Percentiles rank a stretch among this genome's conserved stretches.
These are phyloP conservation scores for Coelopa pilipes DNA, from an alignment of 2,888 invertebrate species.

Conservation along the genomic window DNA sequence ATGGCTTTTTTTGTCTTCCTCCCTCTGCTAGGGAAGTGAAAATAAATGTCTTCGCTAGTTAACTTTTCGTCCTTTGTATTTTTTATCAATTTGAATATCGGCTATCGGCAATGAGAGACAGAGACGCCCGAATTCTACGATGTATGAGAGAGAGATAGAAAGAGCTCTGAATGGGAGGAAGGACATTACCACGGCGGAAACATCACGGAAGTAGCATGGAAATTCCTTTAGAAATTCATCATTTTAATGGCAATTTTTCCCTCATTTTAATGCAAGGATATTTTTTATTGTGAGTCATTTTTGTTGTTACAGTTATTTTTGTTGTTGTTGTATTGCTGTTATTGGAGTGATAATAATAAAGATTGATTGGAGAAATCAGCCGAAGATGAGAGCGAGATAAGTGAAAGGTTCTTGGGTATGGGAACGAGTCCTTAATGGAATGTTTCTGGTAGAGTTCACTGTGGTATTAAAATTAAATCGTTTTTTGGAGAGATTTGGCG, in stretches of 20 bases:
- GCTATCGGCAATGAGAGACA: constrained; percentile 48
- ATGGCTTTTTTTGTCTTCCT: constrained; percentile 1
- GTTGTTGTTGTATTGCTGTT: constrained; percentile 49
- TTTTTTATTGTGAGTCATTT: background rate
- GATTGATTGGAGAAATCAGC: constrained; percentile 61
- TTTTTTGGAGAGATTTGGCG: too few relatives aligned
- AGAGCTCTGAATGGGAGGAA: too few relatives aligned
- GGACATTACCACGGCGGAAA: too few relatives aligned
- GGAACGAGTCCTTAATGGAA: too few relatives aligned
- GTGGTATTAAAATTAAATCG: too few relatives aligned
- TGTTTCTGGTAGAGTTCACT: too few relatives aligned
- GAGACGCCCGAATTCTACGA: too few relatives aligned
- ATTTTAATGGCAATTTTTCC: constrained; percentile 16
- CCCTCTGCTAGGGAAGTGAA: background rate
- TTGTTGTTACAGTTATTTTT: constrained; percentile 42
- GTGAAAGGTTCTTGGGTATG: too few relatives aligned
- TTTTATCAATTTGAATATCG: constrained; percentile 26
- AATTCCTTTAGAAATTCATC: constrained; percentile 32
- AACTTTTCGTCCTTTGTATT: constrained; percentile 25
- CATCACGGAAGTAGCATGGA: too few relatives aligned
- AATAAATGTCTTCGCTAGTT: constrained; percentile 25
- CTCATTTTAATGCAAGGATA: background rate
- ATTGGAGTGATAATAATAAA: constrained; percentile 58
- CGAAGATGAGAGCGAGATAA: too few relatives aligned
- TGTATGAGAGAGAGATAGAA: too few relatives aligned